Evolutionary conservation across 1,140 invertebrate species (phyloP), one percentile per base, ranked within the genome.

Genomic region (Leptinotarsa defecta): DNA sequence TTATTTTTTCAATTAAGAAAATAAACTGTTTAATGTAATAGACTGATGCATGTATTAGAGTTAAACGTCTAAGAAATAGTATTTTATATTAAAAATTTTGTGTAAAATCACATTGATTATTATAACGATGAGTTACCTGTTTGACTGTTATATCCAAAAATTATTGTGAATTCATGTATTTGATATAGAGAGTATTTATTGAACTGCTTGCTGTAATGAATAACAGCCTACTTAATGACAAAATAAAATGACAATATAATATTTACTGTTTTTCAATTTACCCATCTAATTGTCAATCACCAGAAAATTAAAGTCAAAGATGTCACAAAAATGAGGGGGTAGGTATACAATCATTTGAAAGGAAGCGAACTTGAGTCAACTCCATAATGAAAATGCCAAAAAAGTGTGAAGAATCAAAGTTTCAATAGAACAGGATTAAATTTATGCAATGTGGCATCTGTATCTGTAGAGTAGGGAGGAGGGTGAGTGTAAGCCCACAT

Each of bases 51-150:
- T 68, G 24, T 48, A 19, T 65, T 65, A 15, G 43, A 19, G 15
- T 0, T 19, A 24, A 67, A 34, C 22, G 67, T 68, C 43, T 34
- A 19, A 68, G 24, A 68, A 48, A 68, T 20, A 74, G 73, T 74
- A 74, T 74, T 74, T 74, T 74, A 74, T 74, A 74, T 74, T 74
- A 74, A 74, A 74, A 74, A 20, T 17, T 4, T 22, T 73, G 17
- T 34, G 73, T 68, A 52, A 68, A 74, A 74, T 74, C 73, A 74
- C 65, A 74, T 74, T 74, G 73, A 74, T 74, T 74, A 49, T 24
- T 71, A n/a, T 57, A 17, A 15, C 4, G 8, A 43, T 17, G 22
- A 27, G 70, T 71, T 71, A 71, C 70, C 70, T 70, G 19, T 70
- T 52, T 67, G 64, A 67, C 64, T 68, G 43, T 48, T 43, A n/a